Evolutionary conservation across 2,113 vertebrate species (phyloP), one percentile per base, ranked within the genome.

Genomic region (Rostratula benghalensis): DNA sequence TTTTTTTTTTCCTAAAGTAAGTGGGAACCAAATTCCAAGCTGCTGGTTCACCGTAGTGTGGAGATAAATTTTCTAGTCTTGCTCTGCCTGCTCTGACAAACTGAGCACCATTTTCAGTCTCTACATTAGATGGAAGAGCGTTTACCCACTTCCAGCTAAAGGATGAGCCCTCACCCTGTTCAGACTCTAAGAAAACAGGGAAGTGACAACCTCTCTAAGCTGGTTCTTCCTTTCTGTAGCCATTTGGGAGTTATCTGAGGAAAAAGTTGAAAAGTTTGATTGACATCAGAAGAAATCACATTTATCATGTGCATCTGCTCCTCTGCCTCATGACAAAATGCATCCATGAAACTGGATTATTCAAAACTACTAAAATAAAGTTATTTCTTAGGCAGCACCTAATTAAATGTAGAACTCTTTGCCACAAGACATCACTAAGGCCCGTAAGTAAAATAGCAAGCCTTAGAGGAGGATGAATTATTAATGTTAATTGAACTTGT

Each of bases 401-500:
- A 90, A 93, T 96, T 93, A 97, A 94, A 87, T 75, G 87, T 87
- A 83, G 77, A 87, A 68, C 35, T 89, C 30, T 7, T 89, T 82
- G 87, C 89, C 69, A 89, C 61, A n/a, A 89, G 95, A 75, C 51
- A 93, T 87, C 60, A 35, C 37, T 60, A 18, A 76, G 93, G 83
- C 78, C 82, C 69, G 85, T 67, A 45, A 67, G 43, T 83, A 22
- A 92, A 94, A 90, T 33, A 83, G 53, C 70, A 95, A 83, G 90
- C 89, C 83, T 92, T 48, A 71, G 91, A 89, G 87, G 77, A 92
- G 68, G 82, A 89, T 95, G 80, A 94, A 94, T 96, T 96, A 95
- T 94, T 95, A 91, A 94, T 95, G 93, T 83, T 93, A 92, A 94
- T 94, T 95, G 94, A 94, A 91, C 93, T 93, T 95, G 81, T 68